Base-by-base conservation (phyloP, 2,113 vertebrate species). In the Blennius ocellaris region DNA sequence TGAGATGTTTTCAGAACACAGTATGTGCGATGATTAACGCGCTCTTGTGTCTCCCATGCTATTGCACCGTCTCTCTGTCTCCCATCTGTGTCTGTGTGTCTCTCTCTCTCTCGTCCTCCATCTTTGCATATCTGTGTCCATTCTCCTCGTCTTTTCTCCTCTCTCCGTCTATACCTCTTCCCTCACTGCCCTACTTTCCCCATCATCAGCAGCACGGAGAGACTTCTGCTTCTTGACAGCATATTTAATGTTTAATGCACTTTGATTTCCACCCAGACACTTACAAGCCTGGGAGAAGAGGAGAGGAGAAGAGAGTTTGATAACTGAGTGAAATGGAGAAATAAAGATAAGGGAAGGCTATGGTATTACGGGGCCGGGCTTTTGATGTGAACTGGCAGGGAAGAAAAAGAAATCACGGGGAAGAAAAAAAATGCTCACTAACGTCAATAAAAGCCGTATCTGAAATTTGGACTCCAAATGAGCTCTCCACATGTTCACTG, bases 221-320 rank as follows among this genome's bases (percentile, higher is more conserved):
- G 81, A 87, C 87, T 90, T 92, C 88, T 88, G 86, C 89, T 81
- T 90, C 94, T 93, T 94, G 90, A 91, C 85, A 92, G 92, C 83
- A 89, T 93, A 96, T 96, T 94, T 96, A 95, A 97, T 97, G 95
- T 98, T 97, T 96, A 95, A 97, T 97, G 96, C 94, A 87, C 94
- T 97, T 97, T 96, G 95, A 96, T 96, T 96, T 95, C 87, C 90
- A 93, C 87, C 93, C 73, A 88, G 90, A 93, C 93, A 92, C 91
- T 82, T 78, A 82, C 79, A 80, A 78, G 78, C 70, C 57, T 3
- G 80, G 65, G 76, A 83, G 83, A 72, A 87, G 76, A 82, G 66
- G 53, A 69, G 38, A 67, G 54, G 54, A 77, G 54, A 73, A 66
- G 55, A 40, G 66, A 71, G 66, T 69, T 77, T 82, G 44, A 82